Evolutionary conservation across 2,113 vertebrate species (phyloP), one percentile per base, ranked within the genome.

Genomic region (Cyphomyrus plagiostoma): DNA sequence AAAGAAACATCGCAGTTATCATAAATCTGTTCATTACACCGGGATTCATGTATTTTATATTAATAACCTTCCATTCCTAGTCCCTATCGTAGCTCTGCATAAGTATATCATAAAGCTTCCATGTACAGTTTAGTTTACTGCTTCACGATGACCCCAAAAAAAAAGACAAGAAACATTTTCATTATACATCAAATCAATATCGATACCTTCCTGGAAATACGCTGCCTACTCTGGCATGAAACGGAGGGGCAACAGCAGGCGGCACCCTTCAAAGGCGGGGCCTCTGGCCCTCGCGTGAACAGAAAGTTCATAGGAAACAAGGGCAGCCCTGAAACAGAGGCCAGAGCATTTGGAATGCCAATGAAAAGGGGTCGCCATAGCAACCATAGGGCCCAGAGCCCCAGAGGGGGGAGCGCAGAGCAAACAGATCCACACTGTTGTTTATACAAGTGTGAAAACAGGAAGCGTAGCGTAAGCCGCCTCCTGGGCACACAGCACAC

Each of bases 391-490:
- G 49, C 52, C 56, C 21, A 11, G 53, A 66, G 39, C 53, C 87
- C 87, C 56, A 23, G 87, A 53, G 26, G 50, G 85, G 30, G 26
- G 50, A 50, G n/a, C 26, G n/a, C 26, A 19, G 85, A 35, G 53
- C 56, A 62, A 66, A 62, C 48, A 50, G 53, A 19, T 45, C 53
- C 7, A 66, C 87, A 88, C 9, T 62, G 87, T 39, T 62, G 87
- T 88, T 88, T 88, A 88, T 66, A 62, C 53, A 88, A 88, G 87
- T 88, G 52, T 62, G 52, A 88, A 88, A 88, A 88, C 87, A 88
- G 87, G 87, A 88, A 88, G 87, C 19, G 9, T n/a, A 66, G 87
- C 39, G 49, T 35, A 88, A 88, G 56, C 87, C 39, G 35, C 56
- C 87, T 88, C 30, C 87, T 48, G 87, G 87, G 35, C 39, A n/a